Evolutionary conservation across 1,140 invertebrate species (phyloP), one percentile per base, ranked within the genome.

Genomic region (Lerema accius): DNA sequence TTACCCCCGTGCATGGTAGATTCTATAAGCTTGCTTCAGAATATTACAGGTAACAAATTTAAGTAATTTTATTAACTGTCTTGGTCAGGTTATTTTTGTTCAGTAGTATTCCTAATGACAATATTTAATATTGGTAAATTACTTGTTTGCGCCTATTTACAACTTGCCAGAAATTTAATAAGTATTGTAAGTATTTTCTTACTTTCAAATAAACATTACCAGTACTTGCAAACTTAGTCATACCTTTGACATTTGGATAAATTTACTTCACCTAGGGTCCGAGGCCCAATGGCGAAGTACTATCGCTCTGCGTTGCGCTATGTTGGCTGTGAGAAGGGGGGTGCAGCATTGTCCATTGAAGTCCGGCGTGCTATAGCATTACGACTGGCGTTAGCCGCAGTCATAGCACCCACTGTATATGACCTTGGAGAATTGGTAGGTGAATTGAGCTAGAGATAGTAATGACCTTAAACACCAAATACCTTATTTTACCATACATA

Each of bases 1-100:
- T 99, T 3, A 98, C 97, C 0, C 91, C 96, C 0, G 98, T 99
- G 4, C 98, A 99, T 88, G 97, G 97, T 9, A 93, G 97, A 74
- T 99, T 98, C 89, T 99, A 99, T 84, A 95, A 98, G 65, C 92
- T 99, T 19, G 97, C 98, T 1, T 98, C 97, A 37, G 95, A 98
- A 67, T 97, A 99, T 73, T 97, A 97, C 82, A 94, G 93, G 80
- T 93, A 48, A 50, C n/a, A n/a, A n/a, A n/a, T n/a, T n/a, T n/a
- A n/a, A n/a, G n/a, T n/a, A n/a, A n/a, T n/a, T n/a, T n/a, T n/a
- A n/a, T n/a, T n/a, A n/a, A n/a, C n/a, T n/a, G n/a, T n/a, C n/a
- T n/a, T n/a, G n/a, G n/a, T n/a, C n/a, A n/a, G n/a, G n/a, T n/a
- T n/a, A n/a, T n/a, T n/a, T n/a, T n/a, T n/a, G n/a, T n/a, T n/a